Base-by-base conservation (phyloP, 2,797 vertebrate species). In the Rousettus madagascariensis region DNA sequence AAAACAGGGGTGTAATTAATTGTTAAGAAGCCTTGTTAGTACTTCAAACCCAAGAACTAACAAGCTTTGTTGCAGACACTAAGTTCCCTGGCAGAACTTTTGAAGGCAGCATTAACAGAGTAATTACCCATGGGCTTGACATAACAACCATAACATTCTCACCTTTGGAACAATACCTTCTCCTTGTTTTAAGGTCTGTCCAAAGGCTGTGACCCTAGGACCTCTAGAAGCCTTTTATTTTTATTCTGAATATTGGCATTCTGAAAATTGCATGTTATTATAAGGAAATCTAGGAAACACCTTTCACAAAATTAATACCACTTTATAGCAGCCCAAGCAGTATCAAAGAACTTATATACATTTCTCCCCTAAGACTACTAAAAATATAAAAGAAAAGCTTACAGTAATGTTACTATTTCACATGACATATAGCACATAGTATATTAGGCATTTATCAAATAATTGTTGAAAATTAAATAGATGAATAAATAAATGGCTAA, bases 1-100 rank as follows among this genome's bases (percentile, higher is more conserved):
- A 85, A 95, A 97, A 43, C 91, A 96, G 78, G 86, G 49, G 41
- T 96, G 55, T 93, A 94, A 96, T 97, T 98, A 98, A 97, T 96
- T 97, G 96, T 66, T 53, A 88, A 96, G 96, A 96, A 95, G 61
- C 33, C 96, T 97, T 96, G 95, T 95, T 97, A 96, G 95, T 55
- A 66, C 10, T 68, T 71, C 85, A 92, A 74, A 72, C 46, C 61
- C 68, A 38, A 95, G 74, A 75, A 63, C 68, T 91, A 95, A 96
- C 72, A 69, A 94, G 72, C 57, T 26, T 69, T 66, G 38, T 61
- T 91, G 17, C 43, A 94, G 49, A 90, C 33, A 77, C 71, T 43
- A 43, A 69, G 65, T n/a, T 84, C 49, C 17, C 87, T 28, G 71
- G 19, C 36, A 94, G 57, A 87, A 95, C 63, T 46, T 89, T 53